Evolutionary conservation across 2,888 invertebrate species (phyloP), one percentile per base, ranked within the genome.

Genomic region (Trissolcus brochymenae): DNA sequence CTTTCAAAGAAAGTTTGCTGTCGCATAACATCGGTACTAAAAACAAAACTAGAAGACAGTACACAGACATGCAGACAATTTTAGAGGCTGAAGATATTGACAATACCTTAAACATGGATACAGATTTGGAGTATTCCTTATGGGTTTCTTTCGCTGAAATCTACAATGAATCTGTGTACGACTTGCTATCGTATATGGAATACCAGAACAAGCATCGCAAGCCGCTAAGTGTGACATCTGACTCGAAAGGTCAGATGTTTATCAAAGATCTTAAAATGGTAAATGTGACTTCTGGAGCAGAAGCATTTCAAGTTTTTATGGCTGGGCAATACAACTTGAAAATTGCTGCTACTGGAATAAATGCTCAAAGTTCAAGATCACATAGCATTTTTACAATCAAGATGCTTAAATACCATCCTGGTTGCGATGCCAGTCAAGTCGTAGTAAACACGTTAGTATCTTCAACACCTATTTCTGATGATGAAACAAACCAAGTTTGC

Each of bases 111-210:
- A 46, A 81, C n/a, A 62, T 83, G 13, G 80, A 82, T 2, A 56
- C 67, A 11, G 81, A 85, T 59, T 83, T 82, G 3, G 80, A 84
- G 25, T 88, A 87, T 62, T 90, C 90, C 29, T 90, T 95, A 0
- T 96, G 97, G 97, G 93, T 98, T 0, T 96, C 96, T 0, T 97
- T 96, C 89, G 94, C 94, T 0, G 98, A 98, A 88, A 95, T 98
- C 25, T 98, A 98, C 87, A 98, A 98, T 87, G 98, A 98, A 87
- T 91, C 92, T 0, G 93, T 97, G 2, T 95, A 93, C 84, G 98
- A 98, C 88, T 90, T 98, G 16, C 88, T 98, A n/a, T 92, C 84
- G 0, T 35, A 9, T 11, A 88, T 84, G 56, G 89, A 86, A 17
- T 84, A 84, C 57, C 86, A 87, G 13, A 87, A 84, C 60, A 83